These are phyloP conservation scores for Cacoxenus indagator DNA, from an alignment of 2,888 invertebrate species.

Conservation along the genomic window DNA sequence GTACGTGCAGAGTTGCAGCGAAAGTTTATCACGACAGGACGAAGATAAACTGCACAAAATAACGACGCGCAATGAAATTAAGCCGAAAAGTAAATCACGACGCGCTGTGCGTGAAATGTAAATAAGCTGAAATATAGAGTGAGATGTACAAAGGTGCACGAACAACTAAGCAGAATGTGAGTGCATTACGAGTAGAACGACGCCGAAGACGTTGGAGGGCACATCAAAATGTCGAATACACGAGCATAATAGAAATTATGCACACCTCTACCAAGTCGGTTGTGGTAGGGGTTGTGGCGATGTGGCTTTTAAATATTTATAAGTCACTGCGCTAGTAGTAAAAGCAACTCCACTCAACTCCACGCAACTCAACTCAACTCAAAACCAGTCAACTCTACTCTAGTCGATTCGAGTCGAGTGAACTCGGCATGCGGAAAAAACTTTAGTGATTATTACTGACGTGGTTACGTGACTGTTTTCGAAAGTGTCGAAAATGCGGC, in stretches of 20 bases:
- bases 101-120: slow-evolving; percentile 65
- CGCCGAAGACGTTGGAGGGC: neutral
- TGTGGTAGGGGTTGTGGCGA: too few relatives aligned
- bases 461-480: slow-evolving; percentile 70
- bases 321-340: slow-evolving; percentile 19
- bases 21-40: slow-evolving; percentile 46
- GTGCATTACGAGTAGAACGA: neutral
- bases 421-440: slow-evolving; percentile 43
- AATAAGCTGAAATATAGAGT: slow-evolving; percentile 48
- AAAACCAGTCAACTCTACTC: slow-evolving; percentile 29
- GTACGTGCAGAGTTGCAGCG: slow-evolving; percentile 60
- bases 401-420: neutral
- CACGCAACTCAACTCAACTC: slow-evolving; percentile 38
- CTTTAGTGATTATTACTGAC: slow-evolving; percentile 71
- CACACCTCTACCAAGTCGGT: slow-evolving; percentile 24
- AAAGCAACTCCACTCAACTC: slow-evolving; percentile 36
- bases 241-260: slow-evolving; percentile 16
- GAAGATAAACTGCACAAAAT: slow-evolving; percentile 50
- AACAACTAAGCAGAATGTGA: neutral
- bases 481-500: slow-evolving; percentile 68
- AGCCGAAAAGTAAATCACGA: slow-evolving; percentile 69
- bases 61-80: slow-evolving; percentile 68
- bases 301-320: slow-evolving; percentile 18
- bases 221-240: neutral
- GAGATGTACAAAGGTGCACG: neutral